Percentiles rank a stretch among this genome's conserved stretches.
Conservation (phyloP, 2,113 vertebrate genomes). For the Leuciscus idus region DNA sequence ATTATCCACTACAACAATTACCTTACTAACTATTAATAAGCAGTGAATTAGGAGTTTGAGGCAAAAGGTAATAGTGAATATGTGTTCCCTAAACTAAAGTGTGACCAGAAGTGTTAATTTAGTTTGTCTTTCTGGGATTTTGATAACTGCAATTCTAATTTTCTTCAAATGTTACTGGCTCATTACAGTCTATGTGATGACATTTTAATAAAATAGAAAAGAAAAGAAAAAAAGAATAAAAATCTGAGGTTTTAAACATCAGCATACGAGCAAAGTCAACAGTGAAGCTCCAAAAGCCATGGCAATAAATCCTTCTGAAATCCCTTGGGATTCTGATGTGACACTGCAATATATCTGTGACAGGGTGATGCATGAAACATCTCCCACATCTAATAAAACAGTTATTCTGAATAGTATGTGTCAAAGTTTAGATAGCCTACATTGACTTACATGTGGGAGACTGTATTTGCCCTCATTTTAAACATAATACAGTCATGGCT, state of each 20-base stretch:
- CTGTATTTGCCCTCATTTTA: not conserved
- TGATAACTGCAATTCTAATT: not conserved
- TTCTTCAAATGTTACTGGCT: not conserved
- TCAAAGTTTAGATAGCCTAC: not conserved
- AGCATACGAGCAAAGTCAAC: not conserved
- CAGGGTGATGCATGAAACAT: not conserved
- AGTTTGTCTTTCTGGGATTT: too few relatives aligned
- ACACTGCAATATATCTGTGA: constrained; percentile 9
- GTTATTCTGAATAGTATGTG: constrained; percentile 4
- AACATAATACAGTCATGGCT: not conserved
- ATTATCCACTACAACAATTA: too few relatives aligned
- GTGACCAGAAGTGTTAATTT: too few relatives aligned
- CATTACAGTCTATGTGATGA: not conserved
- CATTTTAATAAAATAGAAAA: constrained; percentile 1
- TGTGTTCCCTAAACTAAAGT: too few relatives aligned
- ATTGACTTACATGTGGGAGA: not conserved
- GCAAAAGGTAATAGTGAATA: too few relatives aligned
- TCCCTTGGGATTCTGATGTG: not conserved
- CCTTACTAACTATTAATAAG: too few relatives aligned
- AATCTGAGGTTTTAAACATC: not conserved
- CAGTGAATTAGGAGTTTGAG: too few relatives aligned
- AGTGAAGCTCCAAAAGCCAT: not conserved
- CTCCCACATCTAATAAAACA: not conserved
- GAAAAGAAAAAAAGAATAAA: too few relatives aligned
- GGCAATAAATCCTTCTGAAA: constrained; percentile 8